Percentiles rank a stretch among this genome's conserved stretches.
Evolutionary conservation across 2,113 vertebrate species (phyloP).

Genomic region (Tricholaema leucomelas): DNA sequence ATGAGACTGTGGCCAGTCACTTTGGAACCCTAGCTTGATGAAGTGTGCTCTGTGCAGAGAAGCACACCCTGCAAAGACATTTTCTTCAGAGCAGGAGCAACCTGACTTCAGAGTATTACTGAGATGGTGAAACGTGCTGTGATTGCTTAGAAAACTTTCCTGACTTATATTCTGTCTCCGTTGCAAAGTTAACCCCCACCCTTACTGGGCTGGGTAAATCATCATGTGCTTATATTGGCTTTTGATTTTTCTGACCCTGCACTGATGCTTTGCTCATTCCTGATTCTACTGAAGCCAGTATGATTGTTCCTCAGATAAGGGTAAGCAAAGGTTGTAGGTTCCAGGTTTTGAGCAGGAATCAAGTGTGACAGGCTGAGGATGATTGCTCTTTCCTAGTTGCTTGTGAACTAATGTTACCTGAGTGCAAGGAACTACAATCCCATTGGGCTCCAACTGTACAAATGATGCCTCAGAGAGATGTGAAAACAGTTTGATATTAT

Average conservation of each 20-base stretch:
- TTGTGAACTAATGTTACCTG: background rate
- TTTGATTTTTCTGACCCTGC: slow-evolving; percentile 4
- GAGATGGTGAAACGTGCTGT: background rate
- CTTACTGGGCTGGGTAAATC: background rate
- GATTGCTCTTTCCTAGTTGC: background rate
- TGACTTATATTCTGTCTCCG: background rate
- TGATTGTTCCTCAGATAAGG: background rate
- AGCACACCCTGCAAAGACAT: slow-evolving; percentile 14
- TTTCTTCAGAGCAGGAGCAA: background rate
- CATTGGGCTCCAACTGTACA: background rate
- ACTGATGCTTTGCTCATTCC: background rate
- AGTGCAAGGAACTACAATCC: background rate
- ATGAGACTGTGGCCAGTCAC: background rate
- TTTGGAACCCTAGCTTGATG: background rate
- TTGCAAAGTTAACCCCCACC: background rate
- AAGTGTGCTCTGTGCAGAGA: background rate
- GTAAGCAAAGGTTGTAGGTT: background rate
- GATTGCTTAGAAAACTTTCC: background rate
- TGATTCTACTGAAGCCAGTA: background rate
- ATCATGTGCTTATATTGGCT: background rate
- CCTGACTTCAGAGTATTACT: background rate
- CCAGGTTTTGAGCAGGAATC: background rate
- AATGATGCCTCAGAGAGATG: background rate
- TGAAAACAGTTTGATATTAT: background rate
- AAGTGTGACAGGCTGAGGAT: background rate